Evolutionary conservation across 2,888 invertebrate species (phyloP), one percentile per base, ranked within the genome.

Genomic region (Stomorhina lunata): DNA sequence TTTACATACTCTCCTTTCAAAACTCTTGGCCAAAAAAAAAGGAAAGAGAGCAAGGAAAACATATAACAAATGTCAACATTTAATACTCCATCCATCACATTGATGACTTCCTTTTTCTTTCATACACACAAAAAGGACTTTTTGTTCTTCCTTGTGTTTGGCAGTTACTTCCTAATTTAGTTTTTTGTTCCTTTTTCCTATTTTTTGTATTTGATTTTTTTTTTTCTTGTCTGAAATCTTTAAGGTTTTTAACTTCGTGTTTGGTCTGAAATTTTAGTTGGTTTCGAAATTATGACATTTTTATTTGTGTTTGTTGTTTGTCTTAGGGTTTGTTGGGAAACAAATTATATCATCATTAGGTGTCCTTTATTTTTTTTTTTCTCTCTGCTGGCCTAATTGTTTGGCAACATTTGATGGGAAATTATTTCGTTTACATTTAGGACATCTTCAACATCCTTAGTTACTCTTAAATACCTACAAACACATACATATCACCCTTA

Each of bases 311-410:
- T 22, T 57, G 12, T 53, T 68, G 57, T 75, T 25, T 57, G 37
- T 55, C 20, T 15, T 69, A 25, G 15, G 55, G 37, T 73, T 55
- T 48, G 50, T 72, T 55, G 48, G 25, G 87, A 43, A 86, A 87
- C 86, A 87, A 89, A 89, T 89, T 88, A 89, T 87, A 88, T 87
- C 88, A 88, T 88, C 88, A 89, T 88, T 87, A 88, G 86, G 81
- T 85, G 84, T 86, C 86, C 85, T 84, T 84, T 85, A 2, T 83
- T 45, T 10, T 15, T 43, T 50, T 34, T 48, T 43, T 48, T 7
- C 29, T 17, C 9, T 9, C 5, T 29, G 25, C 34, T 77, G 66
- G 55, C 45, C 71, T 85, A 84, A 86, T 82, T 68, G 69, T 75
- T 69, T 55, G 53, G 32, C 63, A 77, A 37, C 63, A 81, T 73